Evolutionary conservation across 92 coral and sea anemone species (phyloP), one percentile per base, ranked within the genome.

Genomic region (Porites divaricata): DNA sequence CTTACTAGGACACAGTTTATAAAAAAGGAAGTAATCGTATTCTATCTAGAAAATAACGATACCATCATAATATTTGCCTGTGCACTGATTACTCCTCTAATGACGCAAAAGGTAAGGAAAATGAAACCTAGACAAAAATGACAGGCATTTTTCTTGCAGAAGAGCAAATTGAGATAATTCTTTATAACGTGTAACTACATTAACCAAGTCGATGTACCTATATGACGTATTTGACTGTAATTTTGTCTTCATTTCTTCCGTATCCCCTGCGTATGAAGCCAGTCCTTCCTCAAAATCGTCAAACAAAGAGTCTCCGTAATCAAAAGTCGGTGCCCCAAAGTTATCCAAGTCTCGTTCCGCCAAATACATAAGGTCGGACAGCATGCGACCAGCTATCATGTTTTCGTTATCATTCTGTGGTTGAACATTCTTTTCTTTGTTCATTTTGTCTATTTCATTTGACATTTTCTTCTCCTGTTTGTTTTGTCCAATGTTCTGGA

Each of bases 281-380:
- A 21, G 24, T 57, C 71, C n/a, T 52, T 50, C 24, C 51, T 4
- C 73, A 59, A 17, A 1, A 15, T 62, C 79, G 62, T 84, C 63
- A 11, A 12, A 14, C 11, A 8, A 54, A 19, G 4, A 8, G 1
- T 66, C 83, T 73, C 54, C 76, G 1, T 11, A 54, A 22, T 88
- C 68, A 23, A 68, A n/a, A 16, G 83, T 59, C 24, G 75, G 78
- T 8, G 87, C 73, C 4, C 89, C 63, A 56, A 87, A 83, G 50
- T 83, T 76, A 68, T 90, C 93, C 77, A 87, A 70, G 53, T 86
- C 90, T 70, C 72, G 41, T 9, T 72, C 24, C 24, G 89, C 41
- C 63, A 89, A 77, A n/a, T 12, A 26, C 19, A 67, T 61, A 28
- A 79, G 70, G 70, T 80, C 86, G 8, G 78, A 3, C 45, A 76